These are phyloP conservation scores for Morone chrysops DNA, from an alignment of 2,113 vertebrate species.

Conservation along the genomic window DNA sequence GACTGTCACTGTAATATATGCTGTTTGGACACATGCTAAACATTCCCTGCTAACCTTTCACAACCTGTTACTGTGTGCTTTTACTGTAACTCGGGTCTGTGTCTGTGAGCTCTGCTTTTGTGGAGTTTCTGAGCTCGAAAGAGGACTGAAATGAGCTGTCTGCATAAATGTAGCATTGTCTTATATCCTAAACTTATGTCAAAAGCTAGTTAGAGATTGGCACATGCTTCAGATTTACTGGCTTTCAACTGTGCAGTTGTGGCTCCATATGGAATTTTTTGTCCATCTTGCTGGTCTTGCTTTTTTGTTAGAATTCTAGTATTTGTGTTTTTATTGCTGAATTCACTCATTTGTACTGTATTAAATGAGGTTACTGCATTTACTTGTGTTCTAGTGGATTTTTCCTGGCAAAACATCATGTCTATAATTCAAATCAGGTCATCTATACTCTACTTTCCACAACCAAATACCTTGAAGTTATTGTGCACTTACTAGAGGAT, in stretches of 20 bases:
- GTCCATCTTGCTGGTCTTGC: not conserved
- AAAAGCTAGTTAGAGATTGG: not conserved
- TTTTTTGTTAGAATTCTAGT: no score
- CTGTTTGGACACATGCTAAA: not conserved
- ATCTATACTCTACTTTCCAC: not conserved
- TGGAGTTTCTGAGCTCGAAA: not conserved
- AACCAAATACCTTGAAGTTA: constrained; percentile 26
- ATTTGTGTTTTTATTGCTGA: not conserved
- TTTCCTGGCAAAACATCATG: not conserved
- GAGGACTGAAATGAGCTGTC: not conserved
- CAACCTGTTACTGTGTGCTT: not conserved
- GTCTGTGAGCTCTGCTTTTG: not conserved
- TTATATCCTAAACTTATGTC: not conserved
- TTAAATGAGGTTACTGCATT: not conserved
- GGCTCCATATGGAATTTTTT: not conserved
- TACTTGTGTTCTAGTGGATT: not conserved
- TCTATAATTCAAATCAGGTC: not conserved
- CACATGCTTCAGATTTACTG: not conserved
- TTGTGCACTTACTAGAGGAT: not conserved
- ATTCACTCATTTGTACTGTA: not conserved
- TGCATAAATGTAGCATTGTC: not conserved
- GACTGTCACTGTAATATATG: not conserved
- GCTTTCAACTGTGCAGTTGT: not conserved
- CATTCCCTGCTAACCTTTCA: not conserved
- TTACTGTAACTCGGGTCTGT: not conserved